These are phyloP conservation scores for Macrosteles quadrilineatus DNA, from an alignment of 1,140 invertebrate genomes.

Conservation along the genomic window DNA sequence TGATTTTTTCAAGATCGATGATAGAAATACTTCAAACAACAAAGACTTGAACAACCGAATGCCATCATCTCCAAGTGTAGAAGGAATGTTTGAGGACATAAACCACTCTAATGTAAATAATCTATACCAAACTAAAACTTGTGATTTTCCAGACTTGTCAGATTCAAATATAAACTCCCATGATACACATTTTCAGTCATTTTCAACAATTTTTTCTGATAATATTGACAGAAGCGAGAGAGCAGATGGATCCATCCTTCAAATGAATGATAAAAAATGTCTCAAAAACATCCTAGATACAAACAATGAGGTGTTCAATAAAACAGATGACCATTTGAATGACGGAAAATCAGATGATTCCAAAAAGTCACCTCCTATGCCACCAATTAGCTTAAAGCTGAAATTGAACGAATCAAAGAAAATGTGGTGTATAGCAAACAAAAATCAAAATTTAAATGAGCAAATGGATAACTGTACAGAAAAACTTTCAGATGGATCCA, in stretches of 20 bases:
- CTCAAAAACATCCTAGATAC: neutral
- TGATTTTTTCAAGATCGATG: conserved; percentile 12
- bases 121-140: neutral
- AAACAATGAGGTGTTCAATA: neutral
- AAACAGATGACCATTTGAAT: neutral
- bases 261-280: conserved; percentile 10
- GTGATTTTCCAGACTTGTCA: neutral
- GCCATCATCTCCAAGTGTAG: conserved; percentile 17
- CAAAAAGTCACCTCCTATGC: conserved; percentile 14
- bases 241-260: conserved; percentile 5
- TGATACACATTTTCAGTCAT: conserved; percentile 8
- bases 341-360: neutral
- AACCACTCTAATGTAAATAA: conserved; percentile 1
- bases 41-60: neutral
- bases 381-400: conserved; percentile 16
- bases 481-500: neutral
- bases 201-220: conserved; percentile 14
- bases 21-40: neutral
- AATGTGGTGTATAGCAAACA: conserved; percentile 25
- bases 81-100: conserved; percentile 26
- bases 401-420: conserved; percentile 23
- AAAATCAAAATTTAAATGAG: neutral
- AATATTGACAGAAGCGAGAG: neutral
- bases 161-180: neutral
- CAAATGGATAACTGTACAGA: no score